Evolutionary conservation across 2,797 vertebrate genomes (phyloP), one percentile per base, ranked within the genome.

Genomic region (Rhynchonycteris naso): DNA sequence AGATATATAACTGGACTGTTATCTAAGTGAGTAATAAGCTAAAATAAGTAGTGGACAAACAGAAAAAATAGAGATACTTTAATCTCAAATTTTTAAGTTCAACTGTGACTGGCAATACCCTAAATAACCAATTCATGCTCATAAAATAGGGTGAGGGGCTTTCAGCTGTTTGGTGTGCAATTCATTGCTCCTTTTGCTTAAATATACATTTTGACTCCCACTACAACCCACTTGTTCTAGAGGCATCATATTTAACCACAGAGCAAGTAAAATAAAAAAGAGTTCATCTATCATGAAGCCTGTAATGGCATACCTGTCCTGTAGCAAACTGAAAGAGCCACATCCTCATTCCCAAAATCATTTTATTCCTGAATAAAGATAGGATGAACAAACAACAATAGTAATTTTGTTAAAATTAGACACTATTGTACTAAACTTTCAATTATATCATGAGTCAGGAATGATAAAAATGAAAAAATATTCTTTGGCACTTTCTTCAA

Each of bases 401-500:
- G 2, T 30, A 12, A 22, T 56, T 33, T 16, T 59, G 52, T 65
- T 58, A 2, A 69, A 87, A 19, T 19, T 24, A 81, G n/a, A 85
- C 63, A 86, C 13, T 19, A 63, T 30, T 84, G 2, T 30, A 87
- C 52, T 66, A 24, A 78, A n/a, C 4, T 78, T 94, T 93, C 35
- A 90, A 76, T 81, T 54, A 18, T 33, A 58, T 88, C 35, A 63
- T 22, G 72, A 26, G 68, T 92, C 11, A 71, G 56, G 93, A 95
- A 74, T 63, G 50, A 84, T 74, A 68, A 54, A 93, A 86, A 22
- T 66, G 56, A 63, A 88, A 80, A 85, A 4, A 35, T 22, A 66
- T 9, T 56, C 59, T 92, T 38, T 2, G 28, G 43, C 11, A 74
- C 26, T 72, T 86, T 78, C 58, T 86, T 88, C 43, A 78, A 68